A percentile compares a stretch with the other conserved stretches of the same genome.
These are phyloP conservation scores for Bicyclus anynana DNA, from an alignment of 1,140 invertebrate genomes.

Conservation along the genomic window DNA sequence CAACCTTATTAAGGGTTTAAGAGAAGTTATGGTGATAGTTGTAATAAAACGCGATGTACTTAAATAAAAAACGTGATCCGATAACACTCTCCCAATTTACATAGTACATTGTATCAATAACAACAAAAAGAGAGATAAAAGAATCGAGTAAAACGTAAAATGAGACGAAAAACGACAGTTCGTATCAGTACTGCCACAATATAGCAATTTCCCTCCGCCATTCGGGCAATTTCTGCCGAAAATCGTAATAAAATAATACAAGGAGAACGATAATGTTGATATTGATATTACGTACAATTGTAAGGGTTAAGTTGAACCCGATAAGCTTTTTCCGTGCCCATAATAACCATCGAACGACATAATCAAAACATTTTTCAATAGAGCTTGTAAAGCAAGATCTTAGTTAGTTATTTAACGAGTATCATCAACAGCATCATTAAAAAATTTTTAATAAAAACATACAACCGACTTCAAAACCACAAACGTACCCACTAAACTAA, in stretches of 20 bases:
- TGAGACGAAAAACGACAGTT: constrained; percentile 4
- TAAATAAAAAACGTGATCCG: neutral
- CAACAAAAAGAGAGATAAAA: neutral
- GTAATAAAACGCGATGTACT: neutral
- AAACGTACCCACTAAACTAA: no score
- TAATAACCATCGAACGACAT: no score
- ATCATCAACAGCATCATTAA: no score
- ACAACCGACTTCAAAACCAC: no score
- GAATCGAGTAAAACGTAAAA: neutral
- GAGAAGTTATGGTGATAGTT: no score
- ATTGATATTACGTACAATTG: constrained; percentile 11
- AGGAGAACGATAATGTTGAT: constrained; percentile 3
- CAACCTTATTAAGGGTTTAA: no score
- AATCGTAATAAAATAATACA: constrained; percentile 18
- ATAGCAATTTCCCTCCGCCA: constrained; percentile 4
- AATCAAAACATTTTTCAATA: no score
- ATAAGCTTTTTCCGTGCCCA: no score
- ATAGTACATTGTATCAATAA: neutral
- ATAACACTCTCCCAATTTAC: neutral
- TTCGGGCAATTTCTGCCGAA: constrained; percentile 2
- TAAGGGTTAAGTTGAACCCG: neutral
- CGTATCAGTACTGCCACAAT: constrained; percentile 5
- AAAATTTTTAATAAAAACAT: no score
- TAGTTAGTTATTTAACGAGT: no score
- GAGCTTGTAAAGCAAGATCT: no score